phyloP scores from a whole-genome alignment of 1,140 invertebrate genomes.

The Platyura marginata region DNA sequence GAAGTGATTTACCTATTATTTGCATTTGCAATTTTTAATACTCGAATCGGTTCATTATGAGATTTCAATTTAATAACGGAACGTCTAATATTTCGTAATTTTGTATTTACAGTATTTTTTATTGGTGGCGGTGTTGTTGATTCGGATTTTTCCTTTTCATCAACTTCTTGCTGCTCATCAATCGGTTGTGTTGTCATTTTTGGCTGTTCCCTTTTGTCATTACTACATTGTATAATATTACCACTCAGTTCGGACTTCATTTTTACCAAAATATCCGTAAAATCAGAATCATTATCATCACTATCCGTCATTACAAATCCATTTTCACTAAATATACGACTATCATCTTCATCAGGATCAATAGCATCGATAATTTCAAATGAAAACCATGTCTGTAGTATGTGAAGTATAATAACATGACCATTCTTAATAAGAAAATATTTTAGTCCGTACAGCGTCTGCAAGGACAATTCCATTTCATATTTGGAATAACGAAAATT shows the following conservation, averaged over 20 bases:
- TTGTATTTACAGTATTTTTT: no score
- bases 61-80: background rate
- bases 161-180: no score
- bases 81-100: background rate
- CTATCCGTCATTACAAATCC: no score
- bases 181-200: no score
- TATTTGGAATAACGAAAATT: constrained; percentile 32
- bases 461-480: constrained; percentile 41
- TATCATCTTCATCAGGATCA: constrained; percentile 1
- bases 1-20: constrained; percentile 7
- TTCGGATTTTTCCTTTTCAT: no score
- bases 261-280: no score
- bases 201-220: no score
- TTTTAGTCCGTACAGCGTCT: constrained; percentile 39
- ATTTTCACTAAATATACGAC: background rate
- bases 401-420: constrained; percentile 47
- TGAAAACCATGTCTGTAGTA: constrained; percentile 37
- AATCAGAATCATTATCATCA: no score
- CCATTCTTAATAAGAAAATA: constrained; percentile 42
- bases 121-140: no score
- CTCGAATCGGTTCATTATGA: constrained; percentile 1
- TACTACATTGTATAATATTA: no score
- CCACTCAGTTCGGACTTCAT: no score
- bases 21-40: constrained; percentile 13
- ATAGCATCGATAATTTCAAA: constrained; percentile 28